phyloP scores from a whole-genome alignment of 2,888 invertebrate species.

The Phalangium opilio region DNA sequence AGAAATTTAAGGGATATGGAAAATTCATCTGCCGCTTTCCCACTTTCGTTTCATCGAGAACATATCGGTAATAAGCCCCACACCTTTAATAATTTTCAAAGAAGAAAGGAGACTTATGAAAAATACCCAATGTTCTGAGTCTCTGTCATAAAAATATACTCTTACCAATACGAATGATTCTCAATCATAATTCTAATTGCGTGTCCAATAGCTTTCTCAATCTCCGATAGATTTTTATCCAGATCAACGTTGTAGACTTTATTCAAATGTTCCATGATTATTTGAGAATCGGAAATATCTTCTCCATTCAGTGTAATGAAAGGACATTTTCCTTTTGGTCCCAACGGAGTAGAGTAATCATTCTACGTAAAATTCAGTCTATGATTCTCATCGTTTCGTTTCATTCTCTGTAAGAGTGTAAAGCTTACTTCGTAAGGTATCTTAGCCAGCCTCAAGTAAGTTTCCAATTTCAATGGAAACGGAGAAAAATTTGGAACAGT shows the following conservation, averaged over 20 bases:
- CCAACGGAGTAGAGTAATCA: neutral
- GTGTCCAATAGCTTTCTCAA: slow-evolving; percentile 23
- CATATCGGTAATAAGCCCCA: neutral
- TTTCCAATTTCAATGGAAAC: too few relatives aligned
- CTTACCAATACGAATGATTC: slow-evolving; percentile 29
- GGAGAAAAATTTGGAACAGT: too few relatives aligned
- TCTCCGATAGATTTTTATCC: slow-evolving; percentile 22
- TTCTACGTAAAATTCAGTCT: neutral
- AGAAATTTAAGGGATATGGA: neutral
- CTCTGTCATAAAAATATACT: neutral
- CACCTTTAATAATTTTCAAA: neutral
- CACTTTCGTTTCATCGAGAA: neutral
- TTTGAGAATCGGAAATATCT: slow-evolving; percentile 27
- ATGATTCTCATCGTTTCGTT: too few relatives aligned
- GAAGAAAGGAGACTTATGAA: neutral
- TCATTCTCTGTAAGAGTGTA: too few relatives aligned
- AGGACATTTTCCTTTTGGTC: slow-evolving; percentile 27
- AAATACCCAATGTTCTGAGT: too few relatives aligned
- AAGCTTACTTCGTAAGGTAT: too few relatives aligned
- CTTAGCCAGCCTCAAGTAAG: too few relatives aligned
- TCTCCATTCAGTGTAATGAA: slow-evolving; percentile 28
- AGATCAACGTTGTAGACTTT: slow-evolving; percentile 21
- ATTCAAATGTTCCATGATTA: slow-evolving; percentile 27
- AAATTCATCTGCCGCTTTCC: neutral
- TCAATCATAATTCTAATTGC: slow-evolving; percentile 27